Evolutionary conservation across 2,113 vertebrate genomes (phyloP), one percentile per base, ranked within the genome.

Genomic region (Nothocercus julius): DNA sequence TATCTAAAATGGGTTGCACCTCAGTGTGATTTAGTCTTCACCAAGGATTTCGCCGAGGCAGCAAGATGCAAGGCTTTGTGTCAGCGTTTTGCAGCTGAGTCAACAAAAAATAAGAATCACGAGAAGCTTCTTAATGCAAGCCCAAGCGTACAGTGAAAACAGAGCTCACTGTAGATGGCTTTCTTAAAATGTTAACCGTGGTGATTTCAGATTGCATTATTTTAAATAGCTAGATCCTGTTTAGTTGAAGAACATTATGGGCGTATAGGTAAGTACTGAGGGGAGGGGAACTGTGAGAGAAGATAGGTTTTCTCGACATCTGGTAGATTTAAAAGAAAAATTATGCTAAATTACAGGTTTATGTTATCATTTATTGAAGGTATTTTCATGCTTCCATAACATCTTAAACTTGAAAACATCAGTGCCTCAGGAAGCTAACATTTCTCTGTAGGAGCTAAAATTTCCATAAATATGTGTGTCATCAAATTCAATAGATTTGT

Each of bases 401-500:
- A 74, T 67, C 32, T 93, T 87, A 89, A 70, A 80, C 85, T 53
- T 87, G 44, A 72, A 90, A 87, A 64, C 59, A 49, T 82, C 2
- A 2, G 2, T 83, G 27, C 66, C 49, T 94, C 56, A 28, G 79
- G 73, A 92, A 92, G 42, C 32, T 62, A 67, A 45, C 62, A 36
- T 81, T 96, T 79, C 53, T 91, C 53, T 88, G 74, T 88, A 90
- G 74, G 76, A 92, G 86, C 54, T 89, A 69, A 67, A 75, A 89
- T 89, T 90, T 83, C 61, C 59, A 85, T 83, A 81, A 80, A 58
- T 19, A 56, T 25, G 17, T 68, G 47, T 90, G 36, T 32, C 0
- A 5, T 66, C 56, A 63, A 89, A 89, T 87, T 28, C 36, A 13
- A 83, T 91, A 66, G 27, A 78, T 78, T 88, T 91, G 42, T 73